Percentiles rank a stretch among this genome's conserved stretches.
Conservation (phyloP, 2,888 invertebrate genomes). For the Odontomyia ornata region DNA sequence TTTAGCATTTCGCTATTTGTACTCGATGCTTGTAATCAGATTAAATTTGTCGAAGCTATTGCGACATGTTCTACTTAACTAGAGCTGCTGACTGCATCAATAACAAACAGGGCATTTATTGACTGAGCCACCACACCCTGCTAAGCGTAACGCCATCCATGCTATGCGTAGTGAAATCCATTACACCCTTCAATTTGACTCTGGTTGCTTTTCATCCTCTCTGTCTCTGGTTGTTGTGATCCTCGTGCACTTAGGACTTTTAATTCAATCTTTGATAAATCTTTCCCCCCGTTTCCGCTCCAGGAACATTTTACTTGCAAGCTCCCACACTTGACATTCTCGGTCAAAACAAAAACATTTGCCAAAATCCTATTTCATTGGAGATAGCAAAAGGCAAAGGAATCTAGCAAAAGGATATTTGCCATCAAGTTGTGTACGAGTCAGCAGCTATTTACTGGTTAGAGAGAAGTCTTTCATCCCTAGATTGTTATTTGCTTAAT, state of each 20-base stretch:
- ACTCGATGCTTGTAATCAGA: constrained; percentile 32
- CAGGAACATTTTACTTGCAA: background rate
- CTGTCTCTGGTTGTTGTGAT: background rate
- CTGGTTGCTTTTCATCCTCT: background rate
- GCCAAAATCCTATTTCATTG: constrained; percentile 2
- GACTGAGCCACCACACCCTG: background rate
- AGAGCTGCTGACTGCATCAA: constrained; percentile 7
- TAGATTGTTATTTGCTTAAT: constrained; percentile 31
- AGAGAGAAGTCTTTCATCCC: background rate
- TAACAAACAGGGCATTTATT: constrained; percentile 15
- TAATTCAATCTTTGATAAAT: constrained; percentile 27
- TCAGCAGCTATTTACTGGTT: background rate
- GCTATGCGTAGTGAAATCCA: background rate
- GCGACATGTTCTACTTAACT: constrained; percentile 20
- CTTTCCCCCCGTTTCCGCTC: too few relatives aligned
- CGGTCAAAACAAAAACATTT: constrained; percentile 29
- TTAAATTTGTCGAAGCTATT: constrained; percentile 28
- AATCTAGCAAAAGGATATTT: background rate
- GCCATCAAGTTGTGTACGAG: background rate
- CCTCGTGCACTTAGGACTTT: background rate
- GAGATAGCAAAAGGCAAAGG: background rate
- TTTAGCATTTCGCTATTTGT: background rate
- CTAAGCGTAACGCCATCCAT: too few relatives aligned
- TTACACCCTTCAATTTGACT: background rate
- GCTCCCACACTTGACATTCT: background rate